These are phyloP conservation scores for Pycnonotus jocosus DNA, from an alignment of 2,113 vertebrate genomes.

Conservation along the genomic window DNA sequence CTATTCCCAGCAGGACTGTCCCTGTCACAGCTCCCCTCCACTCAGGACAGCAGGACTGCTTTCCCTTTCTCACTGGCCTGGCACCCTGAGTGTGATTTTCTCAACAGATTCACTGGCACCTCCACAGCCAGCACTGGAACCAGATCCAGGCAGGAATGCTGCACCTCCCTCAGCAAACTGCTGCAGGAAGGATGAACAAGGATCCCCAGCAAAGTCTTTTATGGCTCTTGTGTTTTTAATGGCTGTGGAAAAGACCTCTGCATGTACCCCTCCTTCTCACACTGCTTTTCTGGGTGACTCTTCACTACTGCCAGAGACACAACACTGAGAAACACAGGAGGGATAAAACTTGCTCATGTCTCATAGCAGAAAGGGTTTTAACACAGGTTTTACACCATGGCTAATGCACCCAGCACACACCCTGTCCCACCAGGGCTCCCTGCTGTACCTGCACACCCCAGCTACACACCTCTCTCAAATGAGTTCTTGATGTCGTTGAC, in stretches of 20 bases:
- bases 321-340: background rate
- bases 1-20: background rate
- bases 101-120: background rate
- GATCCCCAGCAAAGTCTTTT: background rate
- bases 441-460: background rate
- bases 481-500: slow-evolving; percentile 99
- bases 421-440: accelerated
- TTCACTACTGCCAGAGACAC: background rate
- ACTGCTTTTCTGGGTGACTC: background rate
- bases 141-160: background rate
- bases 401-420: background rate
- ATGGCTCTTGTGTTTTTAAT: background rate
- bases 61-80: background rate
- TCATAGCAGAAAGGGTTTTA: background rate
- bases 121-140: background rate
- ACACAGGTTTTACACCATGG: background rate
- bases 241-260: background rate
- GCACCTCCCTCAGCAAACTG: background rate
- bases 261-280: background rate
- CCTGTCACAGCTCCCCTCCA: background rate
- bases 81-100: background rate
- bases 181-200: background rate
- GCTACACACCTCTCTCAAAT: slow-evolving; percentile 91
- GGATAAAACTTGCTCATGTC: background rate
- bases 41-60: background rate